phyloP scores from a whole-genome alignment of 2,888 invertebrate species.

The Oxystoma pomonae region DNA sequence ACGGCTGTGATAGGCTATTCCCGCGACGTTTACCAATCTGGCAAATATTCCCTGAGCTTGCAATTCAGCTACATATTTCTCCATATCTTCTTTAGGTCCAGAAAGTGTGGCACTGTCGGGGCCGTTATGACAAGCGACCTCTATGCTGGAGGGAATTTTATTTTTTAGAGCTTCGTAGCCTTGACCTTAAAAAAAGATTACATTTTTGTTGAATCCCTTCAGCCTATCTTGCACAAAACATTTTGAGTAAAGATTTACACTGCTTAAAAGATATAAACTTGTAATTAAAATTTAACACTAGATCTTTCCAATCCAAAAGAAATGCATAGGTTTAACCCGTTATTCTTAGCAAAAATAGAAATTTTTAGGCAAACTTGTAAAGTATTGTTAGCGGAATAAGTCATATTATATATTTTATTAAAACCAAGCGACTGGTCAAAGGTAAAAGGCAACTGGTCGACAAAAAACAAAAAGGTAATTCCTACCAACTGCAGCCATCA shows the following conservation, averaged over 20 bases:
- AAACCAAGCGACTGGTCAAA: too few species aligned
- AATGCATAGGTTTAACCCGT: too few species aligned
- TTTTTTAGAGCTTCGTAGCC: slow-evolving; percentile 54
- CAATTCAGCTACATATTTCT: slow-evolving; percentile 55
- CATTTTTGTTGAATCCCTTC: too few species aligned
- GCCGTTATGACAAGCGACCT: slow-evolving; percentile 78
- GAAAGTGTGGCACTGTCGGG: slow-evolving; percentile 74
- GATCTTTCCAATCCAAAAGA: too few species aligned
- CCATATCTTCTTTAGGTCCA: slow-evolving; percentile 63
- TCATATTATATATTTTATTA: too few species aligned
- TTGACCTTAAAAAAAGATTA: slow-evolving; percentile 40
- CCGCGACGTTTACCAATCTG: slow-evolving; percentile 77
- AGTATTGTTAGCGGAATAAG: too few species aligned
- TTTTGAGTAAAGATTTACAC: too few species aligned
- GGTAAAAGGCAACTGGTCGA: neutral
- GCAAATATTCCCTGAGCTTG: slow-evolving; percentile 72
- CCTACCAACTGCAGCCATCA: slow-evolving; percentile 83
- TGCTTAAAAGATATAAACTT: too few species aligned
- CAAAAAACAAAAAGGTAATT: neutral
- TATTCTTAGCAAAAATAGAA: too few species aligned
- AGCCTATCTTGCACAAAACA: too few species aligned
- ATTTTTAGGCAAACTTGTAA: too few species aligned
- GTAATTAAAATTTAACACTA: too few species aligned
- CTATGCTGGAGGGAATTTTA: slow-evolving; percentile 64
- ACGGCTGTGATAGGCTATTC: slow-evolving; percentile 86